phyloP scores from a whole-genome alignment of 2,113 vertebrate genomes.

The Boulengeromyrus knoepffleri region DNA sequence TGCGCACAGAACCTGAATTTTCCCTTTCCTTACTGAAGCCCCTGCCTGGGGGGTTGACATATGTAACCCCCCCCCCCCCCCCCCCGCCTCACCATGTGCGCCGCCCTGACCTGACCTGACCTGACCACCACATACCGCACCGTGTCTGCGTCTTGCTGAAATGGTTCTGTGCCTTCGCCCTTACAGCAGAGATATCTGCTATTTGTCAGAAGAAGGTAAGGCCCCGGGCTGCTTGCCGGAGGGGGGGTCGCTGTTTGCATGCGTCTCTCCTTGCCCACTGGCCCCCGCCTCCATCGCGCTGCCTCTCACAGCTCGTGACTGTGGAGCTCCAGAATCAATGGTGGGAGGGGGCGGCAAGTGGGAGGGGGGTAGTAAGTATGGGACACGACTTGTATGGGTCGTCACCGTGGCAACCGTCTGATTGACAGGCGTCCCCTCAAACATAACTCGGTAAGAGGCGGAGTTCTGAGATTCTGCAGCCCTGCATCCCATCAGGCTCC shows the following conservation, averaged over 20 bases:
- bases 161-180: slow-evolving; percentile 59
- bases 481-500: background rate
- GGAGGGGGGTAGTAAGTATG: background rate
- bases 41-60: background rate
- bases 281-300: slow-evolving; percentile 46
- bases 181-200: slow-evolving; percentile 98
- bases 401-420: background rate
- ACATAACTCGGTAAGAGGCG: background rate
- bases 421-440: background rate
- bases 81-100: background rate
- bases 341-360: background rate
- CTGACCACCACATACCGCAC: background rate
- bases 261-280: background rate
- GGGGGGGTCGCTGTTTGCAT: slow-evolving; percentile 37
- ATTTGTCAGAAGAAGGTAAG: slow-evolving; percentile 99
- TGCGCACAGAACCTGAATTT: background rate
- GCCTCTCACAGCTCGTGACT: slow-evolving; percentile 21
- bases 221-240: slow-evolving; percentile 47
- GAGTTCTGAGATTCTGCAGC: background rate
- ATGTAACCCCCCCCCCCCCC: background rate
- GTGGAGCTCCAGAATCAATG: background rate
- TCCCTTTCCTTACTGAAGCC: background rate
- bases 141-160: slow-evolving; percentile 26
- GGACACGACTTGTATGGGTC: background rate
- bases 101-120: background rate